A percentile compares a stretch with the other conserved stretches of the same genome.
Conservation (phyloP, 2,797 vertebrate genomes). For the Epinephelus coioides region DNA sequence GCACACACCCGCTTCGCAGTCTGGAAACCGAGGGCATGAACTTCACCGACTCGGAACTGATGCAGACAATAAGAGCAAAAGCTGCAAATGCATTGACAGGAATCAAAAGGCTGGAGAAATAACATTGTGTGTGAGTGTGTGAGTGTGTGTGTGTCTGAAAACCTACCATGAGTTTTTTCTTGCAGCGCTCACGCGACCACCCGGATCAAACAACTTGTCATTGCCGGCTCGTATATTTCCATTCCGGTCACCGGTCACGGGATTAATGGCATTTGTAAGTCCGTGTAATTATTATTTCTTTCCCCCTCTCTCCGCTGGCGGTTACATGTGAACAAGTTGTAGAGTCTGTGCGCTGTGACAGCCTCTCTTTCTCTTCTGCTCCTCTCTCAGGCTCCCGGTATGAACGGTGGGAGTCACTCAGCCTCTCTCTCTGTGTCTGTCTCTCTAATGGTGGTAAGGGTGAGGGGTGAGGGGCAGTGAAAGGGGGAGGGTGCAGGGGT, state of each 20-base stretch:
- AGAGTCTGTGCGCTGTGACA: slow-evolving; percentile 47
- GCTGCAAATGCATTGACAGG: background rate
- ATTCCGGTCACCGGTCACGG: slow-evolving; percentile 53
- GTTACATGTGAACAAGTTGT: slow-evolving; percentile 63
- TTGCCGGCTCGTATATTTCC: slow-evolving; percentile 49
- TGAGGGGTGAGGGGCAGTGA: slow-evolving; percentile 43
- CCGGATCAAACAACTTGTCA: slow-evolving; percentile 61
- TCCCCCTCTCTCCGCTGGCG: slow-evolving; percentile 2
- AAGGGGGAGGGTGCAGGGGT: slow-evolving; percentile 22
- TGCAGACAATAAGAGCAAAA: background rate
- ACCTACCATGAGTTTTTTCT: slow-evolving; percentile 71
- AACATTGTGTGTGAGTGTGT: too few relatives aligned
- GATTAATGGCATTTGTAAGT: slow-evolving; percentile 50
- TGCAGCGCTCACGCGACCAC: slow-evolving; percentile 56
- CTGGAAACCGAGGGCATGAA: slow-evolving; percentile 45
- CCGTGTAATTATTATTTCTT: slow-evolving; percentile 23
- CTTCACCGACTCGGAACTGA: slow-evolving; percentile 27
- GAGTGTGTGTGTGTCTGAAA: background rate
- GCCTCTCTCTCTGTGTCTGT: slow-evolving; percentile 45
- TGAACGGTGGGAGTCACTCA: slow-evolving; percentile 71
- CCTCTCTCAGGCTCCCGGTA: slow-evolving; percentile 31
- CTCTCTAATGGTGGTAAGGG: slow-evolving; percentile 22
- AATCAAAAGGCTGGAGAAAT: background rate
- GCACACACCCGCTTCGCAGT: slow-evolving; percentile 24
- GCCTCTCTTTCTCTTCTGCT: slow-evolving; percentile 32